Percentiles rank a stretch among this genome's conserved stretches.
Evolutionary conservation across 2,888 invertebrate genomes (phyloP).

Genomic region (Brachylomia viminalis): DNA sequence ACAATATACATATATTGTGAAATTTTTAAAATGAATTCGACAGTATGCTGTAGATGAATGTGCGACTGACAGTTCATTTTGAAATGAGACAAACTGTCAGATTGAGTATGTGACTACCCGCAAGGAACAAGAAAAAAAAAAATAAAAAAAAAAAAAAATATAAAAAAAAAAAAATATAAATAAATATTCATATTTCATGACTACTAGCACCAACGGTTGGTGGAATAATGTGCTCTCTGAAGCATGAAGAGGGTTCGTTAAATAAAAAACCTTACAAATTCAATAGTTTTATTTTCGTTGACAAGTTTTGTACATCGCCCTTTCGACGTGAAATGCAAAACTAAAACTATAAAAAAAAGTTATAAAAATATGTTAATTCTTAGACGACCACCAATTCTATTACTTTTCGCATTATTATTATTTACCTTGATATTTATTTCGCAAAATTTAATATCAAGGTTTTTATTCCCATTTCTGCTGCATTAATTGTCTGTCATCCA

Average conservation of each 20-base stretch:
- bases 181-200: conserved; percentile 29
- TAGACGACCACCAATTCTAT: not conserved
- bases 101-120: not conserved
- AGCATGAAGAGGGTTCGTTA: conserved; percentile 24
- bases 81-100: not conserved
- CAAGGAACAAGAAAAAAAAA: not conserved
- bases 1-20: not conserved
- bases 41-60: not conserved
- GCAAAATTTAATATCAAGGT: not conserved
- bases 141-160: no score
- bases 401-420: not conserved
- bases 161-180: no score
- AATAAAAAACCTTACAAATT: conserved; percentile 7
- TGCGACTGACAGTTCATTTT: not conserved
- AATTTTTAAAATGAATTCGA: not conserved
- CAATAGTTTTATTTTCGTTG: conserved; percentile 3
- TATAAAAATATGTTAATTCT: not conserved
- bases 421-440: no score
- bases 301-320: not conserved
- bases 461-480: not conserved
- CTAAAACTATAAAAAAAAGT: no score
- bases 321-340: not conserved
- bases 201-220: conserved; percentile 14
- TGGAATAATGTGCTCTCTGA: conserved; percentile 27
- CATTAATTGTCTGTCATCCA: conserved; percentile 7